Conservation (phyloP, 2,888 invertebrate species). For the Baronia brevicornis region DNA sequence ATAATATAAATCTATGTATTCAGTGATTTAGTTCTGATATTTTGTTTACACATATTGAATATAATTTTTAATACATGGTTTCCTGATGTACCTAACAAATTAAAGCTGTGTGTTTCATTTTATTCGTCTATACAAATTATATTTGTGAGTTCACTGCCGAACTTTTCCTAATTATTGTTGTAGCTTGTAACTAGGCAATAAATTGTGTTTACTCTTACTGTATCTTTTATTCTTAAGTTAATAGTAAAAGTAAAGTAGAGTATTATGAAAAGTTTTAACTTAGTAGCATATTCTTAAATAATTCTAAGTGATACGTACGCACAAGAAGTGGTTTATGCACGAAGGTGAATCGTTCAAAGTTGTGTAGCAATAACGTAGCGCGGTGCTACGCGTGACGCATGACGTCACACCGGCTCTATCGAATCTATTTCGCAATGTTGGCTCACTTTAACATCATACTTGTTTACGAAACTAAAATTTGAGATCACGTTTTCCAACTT, state of each 20-base stretch:
- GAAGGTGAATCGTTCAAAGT: too few species aligned
- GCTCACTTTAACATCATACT: conserved; percentile 14
- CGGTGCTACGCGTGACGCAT: conserved; percentile 30
- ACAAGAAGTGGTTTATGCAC: too few species aligned
- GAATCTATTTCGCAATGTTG: conserved; percentile 27
- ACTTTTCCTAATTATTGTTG: conserved; percentile 8
- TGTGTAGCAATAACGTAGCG: conserved; percentile 33
- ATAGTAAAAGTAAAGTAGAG: too few species aligned
- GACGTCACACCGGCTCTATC: conserved; percentile 32
- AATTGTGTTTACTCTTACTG: conserved; percentile 9
- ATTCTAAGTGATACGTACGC: too few species aligned
- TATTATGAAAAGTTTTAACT: too few species aligned
- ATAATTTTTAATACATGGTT: too few species aligned
- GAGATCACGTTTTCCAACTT: conserved; percentile 11
- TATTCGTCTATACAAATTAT: conserved; percentile 3
- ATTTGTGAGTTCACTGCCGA: conserved; percentile 10
- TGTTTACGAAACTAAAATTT: conserved; percentile 15
- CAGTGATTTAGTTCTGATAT: too few species aligned
- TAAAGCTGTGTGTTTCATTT: too few species aligned
- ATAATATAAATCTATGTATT: too few species aligned
- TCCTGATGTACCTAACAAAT: too few species aligned
- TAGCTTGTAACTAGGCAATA: conserved; percentile 12
- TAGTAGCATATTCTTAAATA: too few species aligned
- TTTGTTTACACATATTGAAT: too few species aligned
- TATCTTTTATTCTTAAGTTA: conserved; percentile 4